Evolutionary conservation across 2,797 vertebrate genomes (phyloP).

Genomic region (Pitangus sulphuratus): DNA sequence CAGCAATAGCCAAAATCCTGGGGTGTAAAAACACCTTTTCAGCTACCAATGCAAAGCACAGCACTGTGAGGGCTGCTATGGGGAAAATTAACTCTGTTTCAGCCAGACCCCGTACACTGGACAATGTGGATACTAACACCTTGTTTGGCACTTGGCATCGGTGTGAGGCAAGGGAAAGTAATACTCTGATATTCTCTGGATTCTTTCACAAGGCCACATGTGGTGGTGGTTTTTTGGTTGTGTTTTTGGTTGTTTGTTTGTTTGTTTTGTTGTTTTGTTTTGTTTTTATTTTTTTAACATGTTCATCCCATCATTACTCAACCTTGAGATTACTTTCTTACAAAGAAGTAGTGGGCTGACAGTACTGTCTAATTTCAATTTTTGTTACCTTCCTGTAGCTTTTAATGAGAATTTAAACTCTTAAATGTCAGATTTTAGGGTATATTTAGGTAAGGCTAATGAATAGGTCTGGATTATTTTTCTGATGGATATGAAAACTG

Average conservation of each 20-base stretch:
- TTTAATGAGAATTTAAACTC: constrained; percentile 48
- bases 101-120: neutral
- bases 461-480: constrained; percentile 16
- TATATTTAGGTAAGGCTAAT: constrained; percentile 55
- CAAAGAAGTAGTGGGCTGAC: neutral
- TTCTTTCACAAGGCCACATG: neutral
- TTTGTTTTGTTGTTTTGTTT: neutral
- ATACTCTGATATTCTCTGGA: neutral
- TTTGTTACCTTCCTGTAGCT: constrained; percentile 36
- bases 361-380: constrained; percentile 9
- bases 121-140: neutral
- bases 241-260: too few species aligned
- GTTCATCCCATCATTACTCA: neutral
- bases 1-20: fast-evolving
- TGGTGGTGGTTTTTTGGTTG: neutral
- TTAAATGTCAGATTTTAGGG: constrained; percentile 43
- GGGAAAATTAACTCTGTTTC: neutral
- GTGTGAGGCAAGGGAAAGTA: neutral
- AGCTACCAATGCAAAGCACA: neutral
- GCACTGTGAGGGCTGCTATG: neutral
- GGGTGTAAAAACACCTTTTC: neutral
- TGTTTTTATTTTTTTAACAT: neutral
- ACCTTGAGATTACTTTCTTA: constrained; percentile 30
- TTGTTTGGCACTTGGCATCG: neutral
- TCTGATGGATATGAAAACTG: neutral